phyloP scores from a whole-genome alignment of 2,113 vertebrate species.

The Heterochromis multidens region DNA sequence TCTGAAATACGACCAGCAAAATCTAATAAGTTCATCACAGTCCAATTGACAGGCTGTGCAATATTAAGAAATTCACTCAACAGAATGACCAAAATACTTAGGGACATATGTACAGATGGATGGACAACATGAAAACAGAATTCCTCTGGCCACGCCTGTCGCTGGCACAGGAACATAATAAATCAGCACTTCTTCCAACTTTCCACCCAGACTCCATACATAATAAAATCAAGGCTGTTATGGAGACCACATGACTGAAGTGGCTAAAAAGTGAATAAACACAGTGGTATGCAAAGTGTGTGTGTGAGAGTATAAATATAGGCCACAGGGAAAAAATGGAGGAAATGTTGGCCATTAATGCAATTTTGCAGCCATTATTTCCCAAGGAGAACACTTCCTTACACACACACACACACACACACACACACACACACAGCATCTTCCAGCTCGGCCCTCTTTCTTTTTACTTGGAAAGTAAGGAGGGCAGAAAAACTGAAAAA shows the following conservation, averaged over 20 bases:
- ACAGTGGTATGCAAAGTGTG: constrained; percentile 29
- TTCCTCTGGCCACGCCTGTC: not conserved
- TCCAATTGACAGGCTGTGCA: not conserved
- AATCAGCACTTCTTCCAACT: not conserved
- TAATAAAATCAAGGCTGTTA: constrained; percentile 35
- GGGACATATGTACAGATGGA: not conserved
- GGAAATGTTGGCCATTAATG: constrained; percentile 55
- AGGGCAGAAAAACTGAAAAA: not conserved
- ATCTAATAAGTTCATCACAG: not conserved
- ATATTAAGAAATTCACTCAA: not conserved
- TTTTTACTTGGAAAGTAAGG: constrained; percentile 42
- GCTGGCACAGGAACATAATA: not conserved
- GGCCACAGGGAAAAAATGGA: constrained; percentile 29
- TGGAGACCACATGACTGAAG: constrained; percentile 47
- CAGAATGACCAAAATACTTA: not conserved
- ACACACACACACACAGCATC: not conserved
- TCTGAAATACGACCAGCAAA: not conserved
- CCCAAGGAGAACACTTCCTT: constrained; percentile 50
- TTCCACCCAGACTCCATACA: constrained; percentile 9
- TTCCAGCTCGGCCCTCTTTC: constrained; percentile 19
- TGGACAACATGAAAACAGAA: not conserved
- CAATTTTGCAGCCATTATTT: constrained; percentile 50
- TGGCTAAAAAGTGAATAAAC: constrained; percentile 37
- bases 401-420: constrained; percentile 1
- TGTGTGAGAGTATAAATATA: constrained; percentile 50